Evolutionary conservation across 2,113 vertebrate genomes (phyloP).

Genomic region (Sceloporus tristichus): DNA sequence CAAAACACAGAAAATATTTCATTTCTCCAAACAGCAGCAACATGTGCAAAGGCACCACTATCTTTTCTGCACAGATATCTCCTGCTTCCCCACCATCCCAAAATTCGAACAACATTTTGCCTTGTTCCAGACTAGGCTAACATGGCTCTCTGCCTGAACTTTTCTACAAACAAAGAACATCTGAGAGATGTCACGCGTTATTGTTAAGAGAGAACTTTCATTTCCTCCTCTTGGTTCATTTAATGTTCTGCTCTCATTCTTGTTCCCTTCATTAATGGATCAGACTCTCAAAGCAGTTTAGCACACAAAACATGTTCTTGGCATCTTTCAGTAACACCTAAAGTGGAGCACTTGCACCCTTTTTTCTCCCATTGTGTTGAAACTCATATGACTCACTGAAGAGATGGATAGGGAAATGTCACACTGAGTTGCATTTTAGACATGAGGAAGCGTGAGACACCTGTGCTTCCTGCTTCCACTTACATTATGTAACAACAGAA

Average conservation of each 20-base stretch:
- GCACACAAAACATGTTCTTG: background rate
- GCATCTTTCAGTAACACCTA: background rate
- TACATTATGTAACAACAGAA: background rate
- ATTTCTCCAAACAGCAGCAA: background rate
- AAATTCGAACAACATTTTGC: background rate
- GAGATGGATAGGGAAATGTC: background rate
- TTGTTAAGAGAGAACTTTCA: background rate
- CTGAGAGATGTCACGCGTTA: background rate
- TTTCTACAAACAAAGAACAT: background rate
- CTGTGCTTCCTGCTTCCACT: too few species aligned
- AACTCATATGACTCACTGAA: background rate
- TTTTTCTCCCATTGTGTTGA: background rate
- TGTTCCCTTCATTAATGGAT: too few species aligned
- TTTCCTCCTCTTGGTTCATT: background rate
- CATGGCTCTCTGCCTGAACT: too few species aligned
- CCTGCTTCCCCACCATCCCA: too few species aligned
- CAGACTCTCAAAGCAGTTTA: background rate
- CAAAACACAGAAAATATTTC: background rate
- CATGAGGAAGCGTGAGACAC: background rate
- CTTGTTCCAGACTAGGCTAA: background rate
- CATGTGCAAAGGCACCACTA: background rate
- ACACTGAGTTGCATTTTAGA: background rate
- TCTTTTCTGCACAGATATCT: background rate
- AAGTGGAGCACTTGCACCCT: background rate
- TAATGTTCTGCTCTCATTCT: too few species aligned